Conservation (phyloP, 2,797 vertebrate genomes). For the Esox masquinongy region DNA sequence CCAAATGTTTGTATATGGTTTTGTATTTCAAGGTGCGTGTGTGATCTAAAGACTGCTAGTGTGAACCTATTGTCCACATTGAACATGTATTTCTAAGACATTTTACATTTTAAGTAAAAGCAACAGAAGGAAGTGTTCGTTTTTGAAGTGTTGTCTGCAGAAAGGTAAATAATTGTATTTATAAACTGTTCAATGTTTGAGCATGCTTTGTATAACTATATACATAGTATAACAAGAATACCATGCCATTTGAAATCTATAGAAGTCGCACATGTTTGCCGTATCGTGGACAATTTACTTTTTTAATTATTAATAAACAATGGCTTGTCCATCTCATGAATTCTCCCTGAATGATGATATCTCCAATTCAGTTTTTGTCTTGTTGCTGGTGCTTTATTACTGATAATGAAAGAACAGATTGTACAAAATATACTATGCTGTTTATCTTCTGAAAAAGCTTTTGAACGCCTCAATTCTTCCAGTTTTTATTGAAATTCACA, state of each 20-base stretch:
- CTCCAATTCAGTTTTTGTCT: neutral
- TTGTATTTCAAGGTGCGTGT: conserved; percentile 70
- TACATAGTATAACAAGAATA: conserved; percentile 47
- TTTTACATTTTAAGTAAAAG: conserved; percentile 47
- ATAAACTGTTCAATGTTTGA: conserved; percentile 72
- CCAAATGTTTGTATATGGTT: conserved; percentile 75
- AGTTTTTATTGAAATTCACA: too few species aligned
- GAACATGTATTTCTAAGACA: conserved; percentile 63
- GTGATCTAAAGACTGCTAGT: conserved; percentile 54
- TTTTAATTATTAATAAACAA: conserved; percentile 69
- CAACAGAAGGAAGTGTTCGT: conserved; percentile 32
- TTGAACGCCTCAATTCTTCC: too few species aligned
- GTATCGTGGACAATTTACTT: conserved; percentile 63
- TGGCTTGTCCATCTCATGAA: conserved; percentile 47
- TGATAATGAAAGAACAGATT: neutral
- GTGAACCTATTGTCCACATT: conserved; percentile 46
- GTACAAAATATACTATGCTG: neutral
- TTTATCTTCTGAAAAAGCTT: too few species aligned
- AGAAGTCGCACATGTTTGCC: conserved; percentile 65
- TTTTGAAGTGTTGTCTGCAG: conserved; percentile 35
- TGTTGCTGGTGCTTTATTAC: neutral
- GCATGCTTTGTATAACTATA: conserved; percentile 71
- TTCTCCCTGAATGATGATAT: neutral
- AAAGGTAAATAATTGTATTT: conserved; percentile 64
- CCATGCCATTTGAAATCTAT: conserved; percentile 55